Conservation (phyloP, 2,888 invertebrate genomes). For the Agriopis leucophaearia region DNA sequence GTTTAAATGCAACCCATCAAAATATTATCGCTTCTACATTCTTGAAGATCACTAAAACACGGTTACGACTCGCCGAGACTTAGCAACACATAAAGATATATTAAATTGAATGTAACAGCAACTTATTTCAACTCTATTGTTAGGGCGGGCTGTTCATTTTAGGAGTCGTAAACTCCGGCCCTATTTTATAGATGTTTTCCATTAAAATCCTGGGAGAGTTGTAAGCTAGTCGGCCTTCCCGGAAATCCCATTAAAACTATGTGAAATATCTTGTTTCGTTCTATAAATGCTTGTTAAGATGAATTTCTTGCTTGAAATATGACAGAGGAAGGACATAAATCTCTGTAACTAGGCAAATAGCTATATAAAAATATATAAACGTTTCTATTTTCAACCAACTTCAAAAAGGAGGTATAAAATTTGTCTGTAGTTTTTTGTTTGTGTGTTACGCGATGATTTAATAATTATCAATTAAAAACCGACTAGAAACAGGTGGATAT, state of each 20-base stretch:
- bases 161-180: conserved; percentile 43
- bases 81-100: conserved; percentile 62
- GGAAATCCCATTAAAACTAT: conserved; percentile 15
- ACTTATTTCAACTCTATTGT: conserved; percentile 52
- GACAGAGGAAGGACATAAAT: background rate
- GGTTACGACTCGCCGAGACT: conserved; percentile 47
- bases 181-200: conserved; percentile 34
- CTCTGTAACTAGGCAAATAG: no score
- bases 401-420: no score
- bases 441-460: no score
- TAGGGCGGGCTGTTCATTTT: conserved; percentile 47
- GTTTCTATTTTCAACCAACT: no score
- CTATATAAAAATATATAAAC: no score
- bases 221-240: conserved; percentile 13
- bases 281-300: background rate
- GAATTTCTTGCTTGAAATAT: background rate
- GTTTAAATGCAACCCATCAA: no score
- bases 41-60: conserved; percentile 31
- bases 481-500: no score
- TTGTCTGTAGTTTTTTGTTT: no score
- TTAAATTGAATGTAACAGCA: conserved; percentile 67
- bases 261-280: conserved; percentile 16
- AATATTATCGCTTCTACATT: conserved; percentile 4
- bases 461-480: no score
- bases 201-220: conserved; percentile 26